Base-by-base conservation (phyloP, 2,888 invertebrate species). In the Erpobdella octoculata region DNA sequence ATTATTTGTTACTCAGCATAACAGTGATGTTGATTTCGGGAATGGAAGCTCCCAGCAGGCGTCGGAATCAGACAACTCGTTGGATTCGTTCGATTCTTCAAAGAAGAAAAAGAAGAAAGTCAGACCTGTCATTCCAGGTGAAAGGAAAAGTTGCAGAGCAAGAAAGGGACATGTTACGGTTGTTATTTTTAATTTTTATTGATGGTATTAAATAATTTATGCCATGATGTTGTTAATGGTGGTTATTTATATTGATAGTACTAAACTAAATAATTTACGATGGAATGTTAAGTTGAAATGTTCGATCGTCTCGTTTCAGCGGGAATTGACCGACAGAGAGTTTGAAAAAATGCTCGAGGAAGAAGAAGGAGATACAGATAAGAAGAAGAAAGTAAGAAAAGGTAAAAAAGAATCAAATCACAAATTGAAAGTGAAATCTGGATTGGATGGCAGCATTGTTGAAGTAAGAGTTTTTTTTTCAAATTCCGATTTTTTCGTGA, bases 291-390 rank as follows among this genome's bases (percentile, higher is more conserved):
- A n/a, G n/a, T n/a, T n/a, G n/a, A n/a, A n/a, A n/a, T n/a, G n/a
- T n/a, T n/a, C n/a, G n/a, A n/a, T n/a, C n/a, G n/a, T n/a, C n/a
- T n/a, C n/a, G n/a, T n/a, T n/a, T 3, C 68, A 67, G 72, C 33
- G 62, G 35, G 73, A 74, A 35, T 53, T 76, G 71, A 71, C 76
- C 5, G 76, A 76, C 59, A 71, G 64, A 59, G 76, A 75, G 48
- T 76, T 76, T 74, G 76, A 76, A 70, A 74, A 75, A 68, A 73
- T 76, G 74, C 48, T 76, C 65, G 62, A 69, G 58, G 72, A 73
- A 37, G 73, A 76, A 48, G 76, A 73, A 33, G 53, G 67, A 21
- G 68, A 74, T 36, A 73, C 71, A 31, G 65, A 70, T 33, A 53
- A 35, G 25, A 69, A 72, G 46, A 58, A 71, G 53, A 66, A 38